Base-by-base conservation (phyloP, 1,140 invertebrate species). In the Papilio aristodemus region DNA sequence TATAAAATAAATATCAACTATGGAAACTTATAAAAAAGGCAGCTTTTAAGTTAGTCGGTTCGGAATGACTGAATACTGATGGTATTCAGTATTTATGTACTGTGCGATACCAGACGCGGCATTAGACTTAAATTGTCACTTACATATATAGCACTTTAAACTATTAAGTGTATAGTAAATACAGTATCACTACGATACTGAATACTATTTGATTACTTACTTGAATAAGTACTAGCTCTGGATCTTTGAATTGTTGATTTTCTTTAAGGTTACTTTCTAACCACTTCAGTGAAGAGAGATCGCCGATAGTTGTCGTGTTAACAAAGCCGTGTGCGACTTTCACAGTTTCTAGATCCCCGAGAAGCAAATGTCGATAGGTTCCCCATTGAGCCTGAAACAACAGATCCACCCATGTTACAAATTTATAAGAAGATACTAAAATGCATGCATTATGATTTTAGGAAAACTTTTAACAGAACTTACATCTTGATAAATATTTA, bases 231-330 rank as follows among this genome's bases (percentile, higher is more conserved):
- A 92, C 66, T 39, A 84, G 85, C 41, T 93, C 74, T 32, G 81
- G 69, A 14, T 85, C 68, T 46, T 93, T 83, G 14, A 89, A 82
- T 0, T 59, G 69, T 32, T 87, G 76, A 75, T 80, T 68, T 43
- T 82, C 67, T 71, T 73, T 69, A 62, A 93, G 63, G 67, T 93
- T 92, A 66, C 94, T 95, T 86, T 96, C 91, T 0, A 98, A 90
- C 98, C 98, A 99, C 11, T 89, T 93, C 0, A 99, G 83, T 38
- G 96, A 96, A 0, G 95, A 96, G 17, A 99, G 89, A 86, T 99
- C 98, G 60, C 97, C 97, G 74, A 95, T 93, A 7, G 95, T 95
- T 1, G 93, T 73, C 0, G 96, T 94, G 87, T 98, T 97, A 0
- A 95, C 94, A 83, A 94, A 97, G 0, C 94, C 95, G 90, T 98